Percentiles rank a stretch among this genome's conserved stretches.
These are phyloP conservation scores for Leucosticte australis DNA, from an alignment of 2,113 vertebrate species.

Conservation along the genomic window DNA sequence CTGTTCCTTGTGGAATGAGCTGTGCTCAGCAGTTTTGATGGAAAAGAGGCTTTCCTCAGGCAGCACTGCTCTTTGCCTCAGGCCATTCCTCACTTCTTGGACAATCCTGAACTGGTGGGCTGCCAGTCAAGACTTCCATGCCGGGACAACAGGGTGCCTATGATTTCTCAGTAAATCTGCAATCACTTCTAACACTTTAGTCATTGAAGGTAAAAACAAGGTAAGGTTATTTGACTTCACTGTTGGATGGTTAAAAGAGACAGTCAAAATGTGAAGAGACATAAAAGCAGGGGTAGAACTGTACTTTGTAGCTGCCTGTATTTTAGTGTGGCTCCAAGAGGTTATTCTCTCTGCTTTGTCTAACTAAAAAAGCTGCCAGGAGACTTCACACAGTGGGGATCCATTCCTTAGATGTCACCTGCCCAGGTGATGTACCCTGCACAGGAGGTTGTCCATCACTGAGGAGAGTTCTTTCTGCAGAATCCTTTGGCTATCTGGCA, in stretches of 20 bases:
- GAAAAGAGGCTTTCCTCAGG: not conserved
- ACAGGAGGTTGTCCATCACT: fast-evolving
- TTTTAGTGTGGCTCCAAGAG: not conserved
- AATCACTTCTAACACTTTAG: not conserved
- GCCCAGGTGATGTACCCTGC: not conserved
- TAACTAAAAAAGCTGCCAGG: not conserved
- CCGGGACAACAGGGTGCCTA: not conserved
- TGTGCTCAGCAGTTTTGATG: not conserved
- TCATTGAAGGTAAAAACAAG: not conserved
- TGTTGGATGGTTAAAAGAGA: not conserved
- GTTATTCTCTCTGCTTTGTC: not conserved
- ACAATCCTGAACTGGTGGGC: not conserved
- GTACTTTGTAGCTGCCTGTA: not conserved
- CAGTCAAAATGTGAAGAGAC: not conserved
- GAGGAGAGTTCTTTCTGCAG: not conserved
- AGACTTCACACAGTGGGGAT: not conserved
- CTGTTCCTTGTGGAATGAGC: not conserved
- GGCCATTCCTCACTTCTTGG: not conserved
- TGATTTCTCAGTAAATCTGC: not conserved
- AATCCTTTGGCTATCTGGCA: not conserved
- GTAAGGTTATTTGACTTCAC: not conserved
- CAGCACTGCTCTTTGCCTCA: not conserved
- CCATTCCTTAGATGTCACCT: not conserved
- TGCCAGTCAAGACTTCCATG: not conserved
- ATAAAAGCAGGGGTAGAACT: not conserved